These are phyloP conservation scores for Lepas anatifera DNA, from an alignment of 2,888 invertebrate species.

Conservation along the genomic window DNA sequence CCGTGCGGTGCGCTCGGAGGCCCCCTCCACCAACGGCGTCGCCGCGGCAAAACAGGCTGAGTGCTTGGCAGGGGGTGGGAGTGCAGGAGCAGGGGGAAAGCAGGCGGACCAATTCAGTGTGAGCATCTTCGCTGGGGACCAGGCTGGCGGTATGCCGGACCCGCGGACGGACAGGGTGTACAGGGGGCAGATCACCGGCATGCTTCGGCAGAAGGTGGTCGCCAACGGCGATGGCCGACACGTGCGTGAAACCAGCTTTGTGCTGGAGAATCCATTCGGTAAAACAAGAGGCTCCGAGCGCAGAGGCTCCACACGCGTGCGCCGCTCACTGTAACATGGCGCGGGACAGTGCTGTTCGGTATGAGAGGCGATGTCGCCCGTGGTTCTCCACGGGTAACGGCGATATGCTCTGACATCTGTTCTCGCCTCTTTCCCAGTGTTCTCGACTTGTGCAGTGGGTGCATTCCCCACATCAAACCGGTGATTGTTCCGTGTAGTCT, in stretches of 20 bases:
- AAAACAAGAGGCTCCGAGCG: neutral
- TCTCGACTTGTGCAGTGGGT: too few relatives aligned
- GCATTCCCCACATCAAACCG: too few relatives aligned
- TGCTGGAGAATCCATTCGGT: neutral
- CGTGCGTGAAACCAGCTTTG: neutral
- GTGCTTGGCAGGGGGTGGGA: too few relatives aligned
- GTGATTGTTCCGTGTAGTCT: too few relatives aligned
- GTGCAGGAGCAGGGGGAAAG: too few relatives aligned
- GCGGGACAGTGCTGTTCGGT: too few relatives aligned
- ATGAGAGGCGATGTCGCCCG: too few relatives aligned
- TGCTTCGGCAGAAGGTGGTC: neutral
- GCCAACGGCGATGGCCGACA: neutral
- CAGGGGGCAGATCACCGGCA: neutral
- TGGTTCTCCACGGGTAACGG: too few relatives aligned
- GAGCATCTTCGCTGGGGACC: neutral
- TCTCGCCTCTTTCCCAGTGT: too few relatives aligned
- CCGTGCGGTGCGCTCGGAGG: neutral
- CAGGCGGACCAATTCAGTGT: neutral
- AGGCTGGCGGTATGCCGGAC: neutral
- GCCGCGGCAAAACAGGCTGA: too few relatives aligned
- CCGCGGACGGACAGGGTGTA: neutral
- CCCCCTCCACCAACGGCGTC: neutral
- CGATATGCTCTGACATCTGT: too few relatives aligned
- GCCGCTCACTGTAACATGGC: neutral
- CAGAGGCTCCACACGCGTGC: neutral